Base-by-base conservation (phyloP, 2,888 invertebrate species). In the Unio delphinus region DNA sequence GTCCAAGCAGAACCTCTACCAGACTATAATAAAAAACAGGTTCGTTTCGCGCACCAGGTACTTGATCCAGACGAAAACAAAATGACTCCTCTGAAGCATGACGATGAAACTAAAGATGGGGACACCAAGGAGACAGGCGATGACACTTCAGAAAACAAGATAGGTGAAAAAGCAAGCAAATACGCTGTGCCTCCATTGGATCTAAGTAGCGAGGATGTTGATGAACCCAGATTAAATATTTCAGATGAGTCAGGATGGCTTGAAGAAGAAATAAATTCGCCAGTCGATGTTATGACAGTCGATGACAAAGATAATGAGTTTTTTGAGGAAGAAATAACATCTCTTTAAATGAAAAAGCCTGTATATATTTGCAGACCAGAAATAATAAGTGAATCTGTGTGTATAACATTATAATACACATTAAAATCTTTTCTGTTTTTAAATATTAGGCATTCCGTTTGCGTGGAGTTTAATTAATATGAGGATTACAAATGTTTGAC, bases 21-120 rank as follows among this genome's bases (percentile, higher is more conserved):
- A 3, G 85, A 85, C 64, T 85, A 85, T 67, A 73, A 81, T 45
- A 73, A 75, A 11, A 85, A 85, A 70, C 80, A 76, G 64, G 85
- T 85, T 18, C 62, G 83, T 28, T 85, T 85, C 67, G 72, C 69
- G 4, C 64, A 70, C 8, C 70, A 78, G 68, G 79, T 80, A 3
- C 57, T 76, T 4, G 79, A 80, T 54, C 69, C 80, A 3, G 75
- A 75, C 61, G 78, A 75, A 56, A 74, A 76, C 55, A 72, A 73
- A 67, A 60, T 76, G 15, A 73, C 73, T 58, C 82, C 79, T 23
- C 56, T 79, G 6, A 78, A 75, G 65, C 20, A 26, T 28, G 23
- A 61, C 17, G 57, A 64, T 26, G 67, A 71, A 15, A 55, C 55
- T 4, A 63, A 70, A 11, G n/a, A 63, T 4, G 58, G 67, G 17